Evolutionary conservation across 2,113 vertebrate genomes (phyloP).

Genomic region (Gymnogyps californianus): DNA sequence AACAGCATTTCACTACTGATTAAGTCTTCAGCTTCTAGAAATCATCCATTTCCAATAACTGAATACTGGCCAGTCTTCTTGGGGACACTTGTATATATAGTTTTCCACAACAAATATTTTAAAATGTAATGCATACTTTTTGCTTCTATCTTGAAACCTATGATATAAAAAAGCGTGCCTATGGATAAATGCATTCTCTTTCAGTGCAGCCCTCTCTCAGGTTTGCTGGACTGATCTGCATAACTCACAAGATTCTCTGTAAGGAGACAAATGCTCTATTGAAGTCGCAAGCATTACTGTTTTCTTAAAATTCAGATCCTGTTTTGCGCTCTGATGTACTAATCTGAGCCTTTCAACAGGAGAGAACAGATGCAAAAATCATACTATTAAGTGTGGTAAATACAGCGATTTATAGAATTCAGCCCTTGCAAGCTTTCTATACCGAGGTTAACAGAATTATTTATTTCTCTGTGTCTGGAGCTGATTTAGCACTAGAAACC

Average conservation of each 20-base stretch:
- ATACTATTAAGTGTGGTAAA: neutral
- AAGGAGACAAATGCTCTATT: neutral
- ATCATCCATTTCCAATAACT: neutral
- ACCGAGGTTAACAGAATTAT: neutral
- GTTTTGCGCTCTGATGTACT: neutral
- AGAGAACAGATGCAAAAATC: slow-evolving; percentile 2
- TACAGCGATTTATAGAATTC: neutral
- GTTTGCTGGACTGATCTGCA: neutral
- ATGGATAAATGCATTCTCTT: neutral
- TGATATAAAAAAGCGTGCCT: neutral
- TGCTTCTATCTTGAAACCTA: neutral
- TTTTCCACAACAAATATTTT: neutral
- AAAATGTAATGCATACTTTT: neutral
- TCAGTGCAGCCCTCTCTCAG: neutral
- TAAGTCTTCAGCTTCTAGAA: neutral
- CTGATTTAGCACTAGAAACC: neutral
- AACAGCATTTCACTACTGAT: neutral
- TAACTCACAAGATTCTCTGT: neutral
- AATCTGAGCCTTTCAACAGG: neutral
- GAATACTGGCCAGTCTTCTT: neutral
- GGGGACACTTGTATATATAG: neutral
- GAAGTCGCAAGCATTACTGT: neutral
- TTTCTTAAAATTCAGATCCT: neutral
- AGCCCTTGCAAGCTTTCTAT: neutral
- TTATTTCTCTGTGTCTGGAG: neutral